A percentile compares a stretch with the other conserved stretches of the same genome.
phyloP scores from a whole-genome alignment of 2,113 vertebrate genomes.

The Vireo altiloquus region DNA sequence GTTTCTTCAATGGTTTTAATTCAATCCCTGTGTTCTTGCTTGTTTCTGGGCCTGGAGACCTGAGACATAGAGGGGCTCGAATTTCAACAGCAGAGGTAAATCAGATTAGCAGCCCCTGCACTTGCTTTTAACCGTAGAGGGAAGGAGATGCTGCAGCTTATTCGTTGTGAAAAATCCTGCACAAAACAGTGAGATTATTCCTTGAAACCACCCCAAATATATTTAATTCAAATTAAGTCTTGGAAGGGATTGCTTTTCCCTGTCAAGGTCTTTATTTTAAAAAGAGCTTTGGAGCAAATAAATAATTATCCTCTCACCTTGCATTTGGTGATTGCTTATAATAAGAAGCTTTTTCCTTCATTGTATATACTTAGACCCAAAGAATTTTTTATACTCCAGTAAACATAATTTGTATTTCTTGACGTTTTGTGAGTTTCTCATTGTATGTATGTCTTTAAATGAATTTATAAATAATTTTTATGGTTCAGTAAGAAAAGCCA shows the following conservation, averaged over 20 bases:
- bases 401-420: constrained; percentile 70
- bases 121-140: not conserved
- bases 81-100: not conserved
- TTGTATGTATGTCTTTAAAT: constrained; percentile 66
- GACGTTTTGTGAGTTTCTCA: constrained; percentile 47
- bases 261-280: constrained; percentile 43
- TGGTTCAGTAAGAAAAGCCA: constrained; percentile 66
- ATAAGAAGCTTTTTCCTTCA: constrained; percentile 57
- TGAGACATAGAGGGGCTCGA: too few relatives aligned
- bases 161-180: not conserved
- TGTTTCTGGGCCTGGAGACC: too few relatives aligned
- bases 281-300: constrained; percentile 32
- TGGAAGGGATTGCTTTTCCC: constrained; percentile 8
- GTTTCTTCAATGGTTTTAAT: too few relatives aligned
- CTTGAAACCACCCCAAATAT: constrained; percentile 9
- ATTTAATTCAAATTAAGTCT: constrained; percentile 38
- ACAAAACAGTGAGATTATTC: not conserved
- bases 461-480: constrained; percentile 76
- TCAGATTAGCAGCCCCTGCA: not conserved
- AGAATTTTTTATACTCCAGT: constrained; percentile 57
- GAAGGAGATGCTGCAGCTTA: not conserved
- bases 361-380: constrained; percentile 60
- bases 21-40: too few relatives aligned
- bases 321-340: constrained; percentile 18
- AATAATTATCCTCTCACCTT: constrained; percentile 53